phyloP scores from a whole-genome alignment of 2,888 invertebrate species.

The Oscheius sp. region DNA sequence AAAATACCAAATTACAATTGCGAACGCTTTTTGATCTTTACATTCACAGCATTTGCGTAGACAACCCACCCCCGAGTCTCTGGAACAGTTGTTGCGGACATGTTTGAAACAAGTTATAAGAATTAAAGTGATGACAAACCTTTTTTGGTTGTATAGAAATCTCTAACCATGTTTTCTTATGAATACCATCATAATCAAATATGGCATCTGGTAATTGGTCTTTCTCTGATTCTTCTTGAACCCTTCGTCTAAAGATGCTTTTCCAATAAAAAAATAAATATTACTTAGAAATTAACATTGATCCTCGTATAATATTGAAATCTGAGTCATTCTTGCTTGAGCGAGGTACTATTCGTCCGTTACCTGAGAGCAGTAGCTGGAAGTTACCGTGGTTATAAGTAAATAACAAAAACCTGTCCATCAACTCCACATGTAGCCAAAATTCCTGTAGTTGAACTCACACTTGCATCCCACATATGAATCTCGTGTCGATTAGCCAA shows the following conservation, averaged over 20 bases:
- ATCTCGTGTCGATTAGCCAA: constrained; percentile 39
- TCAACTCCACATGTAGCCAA: constrained; percentile 42
- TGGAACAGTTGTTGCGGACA: constrained; percentile 5
- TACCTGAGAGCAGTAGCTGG: constrained; percentile 27
- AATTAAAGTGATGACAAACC: too few species aligned
- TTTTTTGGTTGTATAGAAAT: constrained; percentile 27
- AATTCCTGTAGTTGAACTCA: constrained; percentile 35
- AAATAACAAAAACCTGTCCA: constrained; percentile 32
- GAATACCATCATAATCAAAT: constrained; percentile 29
- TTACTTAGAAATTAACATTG: constrained; percentile 12
- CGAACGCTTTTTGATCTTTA: background rate
- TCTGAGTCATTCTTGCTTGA: background rate
- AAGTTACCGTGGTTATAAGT: background rate
- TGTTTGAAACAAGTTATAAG: background rate
- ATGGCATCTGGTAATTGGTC: background rate
- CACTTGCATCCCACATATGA: constrained; percentile 37
- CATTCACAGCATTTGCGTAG: background rate
- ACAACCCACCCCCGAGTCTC: constrained; percentile 6
- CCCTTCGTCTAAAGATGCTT: background rate
- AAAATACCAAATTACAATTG: background rate
- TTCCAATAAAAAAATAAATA: too few species aligned
- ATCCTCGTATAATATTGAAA: constrained; percentile 13
- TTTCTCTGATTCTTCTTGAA: background rate
- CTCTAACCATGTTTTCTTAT: constrained; percentile 45
- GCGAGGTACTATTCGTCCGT: constrained; percentile 17